Evolutionary conservation across 2,797 vertebrate species (phyloP), one percentile per base, ranked within the genome.

Genomic region (Bradypus variegatus): DNA sequence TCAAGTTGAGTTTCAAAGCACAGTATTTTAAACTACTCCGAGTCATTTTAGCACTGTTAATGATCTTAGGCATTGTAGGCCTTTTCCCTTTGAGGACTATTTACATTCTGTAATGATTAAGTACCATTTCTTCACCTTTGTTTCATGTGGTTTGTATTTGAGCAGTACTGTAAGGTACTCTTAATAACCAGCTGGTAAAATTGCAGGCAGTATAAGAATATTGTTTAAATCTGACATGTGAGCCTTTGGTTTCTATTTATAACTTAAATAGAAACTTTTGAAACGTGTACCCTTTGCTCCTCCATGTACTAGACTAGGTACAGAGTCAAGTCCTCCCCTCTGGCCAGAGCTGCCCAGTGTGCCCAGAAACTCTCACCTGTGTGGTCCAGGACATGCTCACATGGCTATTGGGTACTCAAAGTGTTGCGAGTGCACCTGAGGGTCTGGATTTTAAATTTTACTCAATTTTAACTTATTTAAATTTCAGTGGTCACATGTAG

Each of bases 61-160:
- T 80, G 58, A 83, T 50, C 6, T 88, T 31, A 53, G 1, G 62
- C 41, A 84, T 76, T 7, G 69, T n/a, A 67, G 48, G 41, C 18
- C 29, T 76, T 85, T 41, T 81, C 33, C 14, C 65, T 82, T 93
- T 55, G 50, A 82, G 50, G 69, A 82, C 79, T 72, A 11, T 50
- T 60, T 50, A 33, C 2, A 2, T 58, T 65, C 36, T 83, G 0
- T 60, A 67, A 73, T 2, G 12, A 11, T 62, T 21, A 82, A 85
- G 55, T 81, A 55, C 80, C 38, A 25, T 36, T 89, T 92, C 53
- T 89, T 62, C 31, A 78, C 45, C 50, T 88, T 80, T 23, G 9
- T 84, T 79, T 67, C 64, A 12, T 92, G 77, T 50, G 27, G 76
- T 93, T 94, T 70, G 38, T 36, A 75, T 75, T 88, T 76, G 45